Percentiles rank a stretch among this genome's conserved stretches.
These are phyloP conservation scores for Mormyrops boulengeri DNA, from an alignment of 2,797 vertebrate species.

Conservation along the genomic window DNA sequence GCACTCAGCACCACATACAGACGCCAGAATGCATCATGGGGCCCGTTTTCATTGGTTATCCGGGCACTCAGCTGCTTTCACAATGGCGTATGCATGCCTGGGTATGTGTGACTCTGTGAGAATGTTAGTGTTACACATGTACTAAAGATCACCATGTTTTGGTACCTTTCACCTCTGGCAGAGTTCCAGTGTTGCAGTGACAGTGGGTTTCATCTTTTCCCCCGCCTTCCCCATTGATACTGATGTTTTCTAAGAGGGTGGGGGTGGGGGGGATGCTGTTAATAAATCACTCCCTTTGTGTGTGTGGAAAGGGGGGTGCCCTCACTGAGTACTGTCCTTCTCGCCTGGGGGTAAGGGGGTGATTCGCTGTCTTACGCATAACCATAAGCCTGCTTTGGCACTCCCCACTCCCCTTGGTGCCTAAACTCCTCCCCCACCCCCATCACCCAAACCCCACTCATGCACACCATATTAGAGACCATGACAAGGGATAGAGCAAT, in stretches of 20 bases:
- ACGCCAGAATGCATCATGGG: not conserved
- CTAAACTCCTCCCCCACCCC: not conserved
- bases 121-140: not conserved
- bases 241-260: not conserved
- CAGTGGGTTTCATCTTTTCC: not conserved
- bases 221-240: not conserved
- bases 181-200: not conserved
- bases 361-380: not conserved
- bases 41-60: not conserved
- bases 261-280: not conserved
- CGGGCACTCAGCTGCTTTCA: not conserved
- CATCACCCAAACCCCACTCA: not conserved
- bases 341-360: not conserved
- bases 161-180: not conserved
- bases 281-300: not conserved
- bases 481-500: not conserved
- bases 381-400: not conserved
- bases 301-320: not conserved
- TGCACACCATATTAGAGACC: not conserved
- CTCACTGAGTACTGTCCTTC: not conserved
- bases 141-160: not conserved
- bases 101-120: not conserved
- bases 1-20: not conserved
- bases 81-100: not conserved
- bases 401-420: not conserved